Percentiles rank a stretch among this genome's conserved stretches.
Evolutionary conservation across 1,140 invertebrate species (phyloP).

Genomic region (Brachionus calyciflorus): DNA sequence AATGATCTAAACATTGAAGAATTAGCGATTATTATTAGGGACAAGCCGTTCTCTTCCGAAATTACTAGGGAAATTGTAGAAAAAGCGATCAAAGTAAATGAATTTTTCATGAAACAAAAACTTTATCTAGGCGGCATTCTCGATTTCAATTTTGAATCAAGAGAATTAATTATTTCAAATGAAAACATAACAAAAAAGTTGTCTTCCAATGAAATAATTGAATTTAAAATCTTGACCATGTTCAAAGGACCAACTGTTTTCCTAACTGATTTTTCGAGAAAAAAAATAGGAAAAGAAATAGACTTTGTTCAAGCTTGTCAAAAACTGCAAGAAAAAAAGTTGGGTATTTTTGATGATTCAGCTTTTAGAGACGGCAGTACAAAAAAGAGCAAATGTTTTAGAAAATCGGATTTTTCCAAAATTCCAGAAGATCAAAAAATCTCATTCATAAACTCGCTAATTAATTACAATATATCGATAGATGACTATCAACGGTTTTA

Average conservation of each 20-base stretch:
- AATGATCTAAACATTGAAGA: too few species aligned
- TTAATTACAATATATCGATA: not conserved
- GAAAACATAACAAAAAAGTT: too few species aligned
- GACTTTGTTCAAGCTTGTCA: not conserved
- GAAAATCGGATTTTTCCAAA: not conserved
- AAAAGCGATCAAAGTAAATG: constrained; percentile 8
- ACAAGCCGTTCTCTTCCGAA: not conserved
- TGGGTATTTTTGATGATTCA: not conserved
- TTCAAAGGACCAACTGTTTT: not conserved
- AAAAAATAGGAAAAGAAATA: not conserved
- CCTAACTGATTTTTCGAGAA: not conserved
- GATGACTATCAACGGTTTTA: not conserved
- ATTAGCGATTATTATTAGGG: not conserved
- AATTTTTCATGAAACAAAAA: not conserved
- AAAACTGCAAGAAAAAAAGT: not conserved
- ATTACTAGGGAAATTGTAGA: not conserved
- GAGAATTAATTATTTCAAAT: too few species aligned
- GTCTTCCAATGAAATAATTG: not conserved
- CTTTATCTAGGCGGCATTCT: not conserved
- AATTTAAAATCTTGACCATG: not conserved
- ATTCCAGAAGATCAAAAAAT: not conserved
- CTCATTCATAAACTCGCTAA: not conserved
- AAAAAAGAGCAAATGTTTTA: constrained; percentile 3
- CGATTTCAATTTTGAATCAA: too few species aligned
- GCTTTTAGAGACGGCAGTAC: not conserved